Percentiles rank a stretch among this genome's conserved stretches.
These are phyloP conservation scores for Pangasius mekongensis DNA, from an alignment of 2,797 vertebrate species.

Conservation along the genomic window DNA sequence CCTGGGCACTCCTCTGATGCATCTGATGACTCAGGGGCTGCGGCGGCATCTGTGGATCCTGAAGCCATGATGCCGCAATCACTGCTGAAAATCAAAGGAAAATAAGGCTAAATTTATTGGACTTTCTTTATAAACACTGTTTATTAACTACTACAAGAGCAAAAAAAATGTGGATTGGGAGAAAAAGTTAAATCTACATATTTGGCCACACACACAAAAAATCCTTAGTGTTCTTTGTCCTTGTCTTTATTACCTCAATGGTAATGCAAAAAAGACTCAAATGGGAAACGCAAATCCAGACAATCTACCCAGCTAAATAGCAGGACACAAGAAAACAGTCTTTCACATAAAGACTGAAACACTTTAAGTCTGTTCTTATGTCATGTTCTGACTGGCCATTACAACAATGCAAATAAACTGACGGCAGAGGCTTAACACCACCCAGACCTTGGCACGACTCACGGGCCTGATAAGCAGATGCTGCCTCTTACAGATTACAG, in stretches of 20 bases:
- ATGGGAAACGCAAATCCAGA: not conserved
- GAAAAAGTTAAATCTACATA: not conserved
- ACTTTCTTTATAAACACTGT: not conserved
- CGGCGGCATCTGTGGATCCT: conserved; percentile 69
- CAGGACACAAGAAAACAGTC: not conserved
- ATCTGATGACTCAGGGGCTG: conserved; percentile 75
- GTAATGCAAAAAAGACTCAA: not conserved
- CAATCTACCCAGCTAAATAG: not conserved
- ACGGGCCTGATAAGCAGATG: conserved; percentile 51
- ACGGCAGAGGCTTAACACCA: conserved; percentile 22
- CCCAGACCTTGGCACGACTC: conserved; percentile 30
- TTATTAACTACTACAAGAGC: not conserved
- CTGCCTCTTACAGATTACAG: conserved; percentile 54
- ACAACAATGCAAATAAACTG: conserved; percentile 18
- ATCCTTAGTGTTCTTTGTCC: not conserved
- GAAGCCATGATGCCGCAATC: conserved; percentile 80
- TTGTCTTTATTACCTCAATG: not conserved
- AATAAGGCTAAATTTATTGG: not conserved
- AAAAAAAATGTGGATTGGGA: not conserved
- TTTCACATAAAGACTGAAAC: not conserved
- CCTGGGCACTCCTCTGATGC: conserved; percentile 78
- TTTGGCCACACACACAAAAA: not conserved
- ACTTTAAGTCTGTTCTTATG: not conserved
- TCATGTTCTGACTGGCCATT: conserved; percentile 21
- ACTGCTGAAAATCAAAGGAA: conserved; percentile 69